phyloP scores from a whole-genome alignment of 1,140 invertebrate genomes.

The Liolophura sinensis region DNA sequence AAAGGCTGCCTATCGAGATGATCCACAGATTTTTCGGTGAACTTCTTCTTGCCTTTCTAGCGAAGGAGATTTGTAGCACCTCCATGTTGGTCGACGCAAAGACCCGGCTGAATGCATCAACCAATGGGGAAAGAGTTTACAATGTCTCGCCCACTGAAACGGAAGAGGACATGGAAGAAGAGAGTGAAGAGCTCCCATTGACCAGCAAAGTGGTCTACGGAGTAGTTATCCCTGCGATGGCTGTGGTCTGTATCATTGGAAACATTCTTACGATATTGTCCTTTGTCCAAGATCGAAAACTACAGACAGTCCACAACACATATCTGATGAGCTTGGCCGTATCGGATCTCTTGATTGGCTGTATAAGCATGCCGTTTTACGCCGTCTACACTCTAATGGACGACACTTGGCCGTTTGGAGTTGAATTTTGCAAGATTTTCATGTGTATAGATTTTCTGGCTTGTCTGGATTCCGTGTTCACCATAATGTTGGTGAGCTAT shows the following conservation, averaged over 20 bases:
- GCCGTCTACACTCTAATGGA: conserved; percentile 22
- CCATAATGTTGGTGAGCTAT: conserved; percentile 18
- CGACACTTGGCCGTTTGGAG: conserved; percentile 32
- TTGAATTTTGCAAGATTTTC: conserved; percentile 36
- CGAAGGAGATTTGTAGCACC: too few species aligned
- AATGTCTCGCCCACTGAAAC: too few species aligned
- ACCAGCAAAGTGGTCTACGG: background rate
- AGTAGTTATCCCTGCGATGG: conserved; percentile 11
- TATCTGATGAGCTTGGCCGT: conserved; percentile 46
- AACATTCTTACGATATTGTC: conserved; percentile 40
- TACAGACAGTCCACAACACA: conserved; percentile 41
- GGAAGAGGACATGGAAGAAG: background rate
- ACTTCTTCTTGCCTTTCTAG: too few species aligned
- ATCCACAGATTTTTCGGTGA: too few species aligned
- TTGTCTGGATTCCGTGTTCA: conserved; percentile 17
- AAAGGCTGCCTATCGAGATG: too few species aligned
- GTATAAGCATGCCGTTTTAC: conserved; percentile 38
- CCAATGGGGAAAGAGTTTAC: too few species aligned
- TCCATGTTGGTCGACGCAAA: too few species aligned
- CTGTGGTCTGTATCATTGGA: conserved; percentile 27
- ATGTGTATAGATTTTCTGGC: conserved; percentile 33
- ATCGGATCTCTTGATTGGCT: conserved; percentile 39
- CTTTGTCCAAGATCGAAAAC: conserved; percentile 33
- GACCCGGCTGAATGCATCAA: too few species aligned
- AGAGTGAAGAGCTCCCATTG: background rate